Evolutionary conservation across 2,797 vertebrate genomes (phyloP).

Genomic region (Esox masquinongy): DNA sequence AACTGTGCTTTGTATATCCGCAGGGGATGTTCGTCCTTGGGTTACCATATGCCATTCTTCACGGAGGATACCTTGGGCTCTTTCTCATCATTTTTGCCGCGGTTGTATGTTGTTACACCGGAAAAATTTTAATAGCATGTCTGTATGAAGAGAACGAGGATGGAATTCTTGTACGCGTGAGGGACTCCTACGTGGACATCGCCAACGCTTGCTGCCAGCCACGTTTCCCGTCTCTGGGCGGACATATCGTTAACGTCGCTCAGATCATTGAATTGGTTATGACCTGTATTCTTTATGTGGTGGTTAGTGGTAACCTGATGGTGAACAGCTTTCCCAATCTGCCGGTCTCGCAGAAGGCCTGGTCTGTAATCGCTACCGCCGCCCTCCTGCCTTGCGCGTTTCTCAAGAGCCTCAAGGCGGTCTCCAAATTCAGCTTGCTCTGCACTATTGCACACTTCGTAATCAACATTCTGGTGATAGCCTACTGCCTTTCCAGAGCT

Average conservation of each 20-base stretch:
- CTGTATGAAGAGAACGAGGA: slow-evolving; percentile 95
- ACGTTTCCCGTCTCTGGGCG: slow-evolving; percentile 87
- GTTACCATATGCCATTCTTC: slow-evolving; percentile 94
- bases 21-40: slow-evolving; percentile 98
- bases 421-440: slow-evolving; percentile 93
- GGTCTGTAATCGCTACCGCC: slow-evolving; percentile 90
- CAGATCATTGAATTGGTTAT: slow-evolving; percentile 97
- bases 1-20: slow-evolving; percentile 63
- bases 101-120: slow-evolving; percentile 95
- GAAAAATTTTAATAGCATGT: slow-evolving; percentile 94
- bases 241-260: slow-evolving; percentile 90
- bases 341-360: slow-evolving; percentile 91
- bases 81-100: slow-evolving; percentile 96
- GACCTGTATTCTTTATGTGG: slow-evolving; percentile 96
- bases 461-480: slow-evolving; percentile 91
- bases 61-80: slow-evolving; percentile 93
- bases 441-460: slow-evolving; percentile 91
- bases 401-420: slow-evolving; percentile 92
- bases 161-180: slow-evolving; percentile 87
- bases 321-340: slow-evolving; percentile 91
- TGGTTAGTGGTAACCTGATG: slow-evolving; percentile 95
- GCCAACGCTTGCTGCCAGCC: slow-evolving; percentile 93
- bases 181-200: slow-evolving; percentile 94
- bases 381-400: slow-evolving; percentile 91
- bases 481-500: slow-evolving; percentile 91